Conservation (phyloP, 30 jellyfish, hydroid and myxozoan species). For the Rhopilema esculentum region DNA sequence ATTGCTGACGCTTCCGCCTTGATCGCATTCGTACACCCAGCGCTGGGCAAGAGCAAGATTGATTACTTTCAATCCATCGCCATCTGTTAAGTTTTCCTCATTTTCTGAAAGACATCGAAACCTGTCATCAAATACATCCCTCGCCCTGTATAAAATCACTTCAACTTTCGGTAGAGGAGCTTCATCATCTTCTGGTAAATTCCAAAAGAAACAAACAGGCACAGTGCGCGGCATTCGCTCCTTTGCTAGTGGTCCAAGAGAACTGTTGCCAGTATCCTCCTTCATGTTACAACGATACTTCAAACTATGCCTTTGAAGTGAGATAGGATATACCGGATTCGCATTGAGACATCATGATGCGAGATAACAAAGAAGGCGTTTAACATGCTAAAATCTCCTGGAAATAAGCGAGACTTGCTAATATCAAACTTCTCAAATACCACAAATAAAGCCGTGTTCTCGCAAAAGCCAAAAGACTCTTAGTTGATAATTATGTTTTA, state of each 20-base stretch:
- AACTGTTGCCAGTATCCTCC: background rate
- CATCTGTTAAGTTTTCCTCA: background rate
- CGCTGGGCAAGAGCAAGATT: constrained; percentile 44
- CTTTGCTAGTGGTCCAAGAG: background rate
- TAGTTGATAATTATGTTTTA: constrained; percentile 48
- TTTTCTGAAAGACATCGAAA: background rate
- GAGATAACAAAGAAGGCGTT: no score
- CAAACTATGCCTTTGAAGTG: background rate
- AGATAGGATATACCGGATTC: background rate
- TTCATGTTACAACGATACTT: no score
- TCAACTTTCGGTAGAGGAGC: constrained; percentile 33
- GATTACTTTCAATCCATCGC: background rate
- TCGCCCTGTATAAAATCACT: constrained; percentile 40
- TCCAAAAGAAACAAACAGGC: constrained; percentile 24
- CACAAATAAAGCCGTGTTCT: constrained; percentile 35
- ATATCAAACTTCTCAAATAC: background rate
- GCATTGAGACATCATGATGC: background rate
- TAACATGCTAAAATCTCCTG: background rate
- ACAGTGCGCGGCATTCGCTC: constrained; percentile 26
- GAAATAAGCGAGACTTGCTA: background rate
- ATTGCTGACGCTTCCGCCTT: background rate
- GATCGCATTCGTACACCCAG: constrained; percentile 14
- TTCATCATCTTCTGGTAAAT: background rate
- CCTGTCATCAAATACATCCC: constrained; percentile 59
- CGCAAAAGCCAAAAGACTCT: constrained; percentile 48